Conservation (phyloP, 2,113 vertebrate species). For the Tympanuchus pallidicinctus region DNA sequence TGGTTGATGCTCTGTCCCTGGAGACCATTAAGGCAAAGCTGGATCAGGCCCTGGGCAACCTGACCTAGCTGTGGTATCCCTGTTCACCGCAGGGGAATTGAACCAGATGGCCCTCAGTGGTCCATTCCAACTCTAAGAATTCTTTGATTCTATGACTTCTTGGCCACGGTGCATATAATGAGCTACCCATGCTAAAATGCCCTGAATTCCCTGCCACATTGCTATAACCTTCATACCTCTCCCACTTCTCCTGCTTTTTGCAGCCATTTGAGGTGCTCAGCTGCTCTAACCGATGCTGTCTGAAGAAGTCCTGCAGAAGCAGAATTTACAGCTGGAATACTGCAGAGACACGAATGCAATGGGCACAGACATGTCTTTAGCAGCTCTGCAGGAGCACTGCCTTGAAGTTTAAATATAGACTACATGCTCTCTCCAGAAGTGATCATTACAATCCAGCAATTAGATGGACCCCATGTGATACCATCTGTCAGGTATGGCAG, state of each 20-base stretch:
- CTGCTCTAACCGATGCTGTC: not conserved
- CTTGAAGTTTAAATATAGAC: not conserved
- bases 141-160: not conserved
- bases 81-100: too few species aligned
- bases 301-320: not conserved
- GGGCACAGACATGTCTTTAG: not conserved
- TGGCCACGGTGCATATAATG: not conserved
- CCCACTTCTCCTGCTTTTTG: not conserved
- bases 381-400: not conserved
- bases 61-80: too few species aligned
- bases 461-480: not conserved
- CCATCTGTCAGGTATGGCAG: not conserved
- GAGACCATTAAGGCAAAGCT: too few species aligned
- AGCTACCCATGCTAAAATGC: not conserved
- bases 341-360: not conserved
- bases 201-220: not conserved
- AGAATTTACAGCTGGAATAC: not conserved
- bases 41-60: too few species aligned
- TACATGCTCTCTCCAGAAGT: not conserved
- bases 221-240: conserved; percentile 5
- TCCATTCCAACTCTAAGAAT: too few species aligned
- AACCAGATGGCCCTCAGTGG: too few species aligned
- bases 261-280: not conserved
- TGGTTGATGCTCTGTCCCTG: too few species aligned
- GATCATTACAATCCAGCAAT: not conserved